Base-by-base conservation (phyloP, 2,797 vertebrate species). In the Muscicapa comitata region DNA sequence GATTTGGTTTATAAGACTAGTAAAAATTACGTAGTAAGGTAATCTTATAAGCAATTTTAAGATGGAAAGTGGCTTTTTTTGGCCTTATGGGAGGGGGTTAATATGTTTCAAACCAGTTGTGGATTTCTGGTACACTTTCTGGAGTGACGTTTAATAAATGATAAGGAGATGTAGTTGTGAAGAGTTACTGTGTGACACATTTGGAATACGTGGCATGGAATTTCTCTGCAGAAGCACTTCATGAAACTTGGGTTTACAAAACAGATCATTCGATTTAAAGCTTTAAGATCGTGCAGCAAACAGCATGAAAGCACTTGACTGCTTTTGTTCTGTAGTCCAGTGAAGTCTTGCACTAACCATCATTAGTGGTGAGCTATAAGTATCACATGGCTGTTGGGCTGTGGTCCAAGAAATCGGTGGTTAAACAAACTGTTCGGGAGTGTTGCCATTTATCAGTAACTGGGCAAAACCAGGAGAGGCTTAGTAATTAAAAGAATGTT, bases 151-250 rank as follows among this genome's bases (percentile, higher is more conserved):
- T 75, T 42, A 45, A n/a, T 28, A 14, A 4, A 61, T 65, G 29
- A 21, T 40, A 20, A 25, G 3, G 48, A 8, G 38, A 20, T 19
- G 6, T 2, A 18, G 9, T 33, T 57, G 6, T 18, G 13, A 23
- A 37, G 29, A 68, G 25, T 42, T 67, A 10, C 1, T 43, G 8
- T 13, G 8, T 47, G 58, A 33, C 5, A 4, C 1, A 2, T 81
- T 50, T 35, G 10, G 11, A 81, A 81, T 17, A 10, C 0, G 0
- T 48, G 28, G 17, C 35, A 12, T n/a, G 16, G 35, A 31, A 23
- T 31, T 45, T 29, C 8, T 70, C 9, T 37, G 40, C 18, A 25
- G 7, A 81, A 76, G 16, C 18, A 31, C 6, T 65, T 70, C 0
- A 7, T 31, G 71, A 33, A 59, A 50, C 7, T 15, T 59, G 3